These are phyloP conservation scores for Manis crassicaudata DNA, from an alignment of 2,797 vertebrate species.

Conservation along the genomic window DNA sequence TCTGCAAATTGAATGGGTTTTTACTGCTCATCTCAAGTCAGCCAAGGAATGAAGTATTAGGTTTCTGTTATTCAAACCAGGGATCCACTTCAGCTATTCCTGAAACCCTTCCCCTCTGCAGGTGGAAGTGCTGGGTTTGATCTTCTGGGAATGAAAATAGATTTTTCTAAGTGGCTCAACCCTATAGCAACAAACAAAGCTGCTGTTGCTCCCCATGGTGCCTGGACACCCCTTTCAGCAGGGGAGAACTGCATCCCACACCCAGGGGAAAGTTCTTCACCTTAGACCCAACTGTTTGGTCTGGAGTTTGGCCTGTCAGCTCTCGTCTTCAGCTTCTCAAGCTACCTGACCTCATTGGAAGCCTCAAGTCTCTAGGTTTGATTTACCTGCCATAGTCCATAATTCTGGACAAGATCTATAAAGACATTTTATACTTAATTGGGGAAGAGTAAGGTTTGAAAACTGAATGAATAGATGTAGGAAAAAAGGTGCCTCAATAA, in stretches of 20 bases:
- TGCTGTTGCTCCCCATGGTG: background rate
- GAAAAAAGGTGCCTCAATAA: background rate
- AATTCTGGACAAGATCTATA: background rate
- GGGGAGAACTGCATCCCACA: background rate
- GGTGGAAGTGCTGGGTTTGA: background rate
- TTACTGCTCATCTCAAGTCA: background rate
- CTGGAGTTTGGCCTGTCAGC: background rate
- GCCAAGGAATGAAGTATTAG: background rate
- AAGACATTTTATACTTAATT: slow-evolving; percentile 33
- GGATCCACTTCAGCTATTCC: background rate
- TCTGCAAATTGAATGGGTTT: background rate
- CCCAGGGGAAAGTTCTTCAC: background rate
- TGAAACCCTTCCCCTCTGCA: slow-evolving; percentile 5
- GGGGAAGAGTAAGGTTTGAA: slow-evolving; percentile 6
- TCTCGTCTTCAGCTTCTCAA: background rate
- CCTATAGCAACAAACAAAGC: background rate
- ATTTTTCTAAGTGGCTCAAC: slow-evolving; percentile 33
- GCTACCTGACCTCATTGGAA: slow-evolving; percentile 31
- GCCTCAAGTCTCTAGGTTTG: slow-evolving; percentile 1
- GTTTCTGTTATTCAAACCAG: background rate
- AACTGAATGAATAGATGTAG: background rate
- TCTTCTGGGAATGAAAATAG: slow-evolving; percentile 38
- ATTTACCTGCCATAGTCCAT: background rate
- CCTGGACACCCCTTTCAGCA: background rate
- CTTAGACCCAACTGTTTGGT: background rate